Base-by-base conservation (phyloP, 2,113 vertebrate genomes). In the Pachycephala philippinensis region DNA sequence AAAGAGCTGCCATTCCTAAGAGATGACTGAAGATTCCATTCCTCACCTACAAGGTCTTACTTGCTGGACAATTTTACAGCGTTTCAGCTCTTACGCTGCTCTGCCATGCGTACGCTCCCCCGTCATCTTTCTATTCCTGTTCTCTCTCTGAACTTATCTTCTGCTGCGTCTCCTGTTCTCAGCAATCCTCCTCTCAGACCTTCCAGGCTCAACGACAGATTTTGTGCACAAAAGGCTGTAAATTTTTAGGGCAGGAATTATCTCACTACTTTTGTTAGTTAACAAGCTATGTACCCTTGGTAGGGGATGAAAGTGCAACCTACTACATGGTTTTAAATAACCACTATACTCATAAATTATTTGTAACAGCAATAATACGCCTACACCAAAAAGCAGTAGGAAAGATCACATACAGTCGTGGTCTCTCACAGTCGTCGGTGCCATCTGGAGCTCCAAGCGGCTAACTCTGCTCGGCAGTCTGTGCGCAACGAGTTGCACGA, bases 281-380 rank as follows among this genome's bases (percentile, higher is more conserved):
- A 94, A 78, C 79, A 86, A 96, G 89, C 80, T 92, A 57, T 59
- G 66, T 15, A 80, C 47, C 87, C 78, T 89, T 47, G 71, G 86
- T 15, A 65, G 33, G 69, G 64, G 52, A 95, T 72, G 59, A 71
- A 90, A 84, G 84, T 31, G 60, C 84, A 93, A 74, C 93, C 87
- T 94, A 93, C 88, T 92, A 83, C 64, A 44, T 8, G 61, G 88
- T 89, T 97, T 96, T 92, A 95, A 96, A 92, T 93, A 95, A 93
- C 88, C 61, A 69, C 61, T 83, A 61, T 44, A 66, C 85, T 91
- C 89, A 87, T 90, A 80, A 95, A 95, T 94, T 90, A 95, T 87
- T 95, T 95, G 85, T 94, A 96, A 94, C 78, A 68, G 94, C 82
- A 95, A 77, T 78, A 96, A 89, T 52, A 93, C 39, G 85, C 90